These are phyloP conservation scores for Apostichopus leukothele DNA, from an alignment of 53 echinoderm and acorn worm species.

Conservation along the genomic window DNA sequence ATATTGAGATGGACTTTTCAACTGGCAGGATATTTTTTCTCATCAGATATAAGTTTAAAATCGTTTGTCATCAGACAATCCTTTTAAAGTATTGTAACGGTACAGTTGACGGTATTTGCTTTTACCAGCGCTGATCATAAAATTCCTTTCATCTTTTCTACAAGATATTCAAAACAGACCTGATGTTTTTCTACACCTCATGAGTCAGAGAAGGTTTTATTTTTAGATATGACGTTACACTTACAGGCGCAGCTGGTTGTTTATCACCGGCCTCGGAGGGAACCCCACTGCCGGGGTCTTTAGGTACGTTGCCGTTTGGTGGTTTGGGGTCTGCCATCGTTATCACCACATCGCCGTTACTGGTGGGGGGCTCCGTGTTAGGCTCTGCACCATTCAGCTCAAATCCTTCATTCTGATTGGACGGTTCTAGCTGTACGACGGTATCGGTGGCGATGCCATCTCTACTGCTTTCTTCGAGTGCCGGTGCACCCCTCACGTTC, in stretches of 20 bases:
- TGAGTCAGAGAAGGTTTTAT: too few relatives aligned
- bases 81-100: too few relatives aligned
- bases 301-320: slow-evolving; percentile 31
- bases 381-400: not conserved
- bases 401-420: slow-evolving; percentile 33
- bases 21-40: too few relatives aligned
- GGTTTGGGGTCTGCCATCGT: slow-evolving; percentile 71
- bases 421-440: slow-evolving; percentile 64
- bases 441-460: slow-evolving; percentile 37
- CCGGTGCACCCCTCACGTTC: not conserved
- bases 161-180: too few relatives aligned
- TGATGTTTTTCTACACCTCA: too few relatives aligned
- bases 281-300: not conserved
- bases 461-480: not conserved
- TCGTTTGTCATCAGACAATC: too few relatives aligned
- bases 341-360: slow-evolving; percentile 66
- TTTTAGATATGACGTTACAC: not conserved
- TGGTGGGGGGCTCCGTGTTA: slow-evolving; percentile 9
- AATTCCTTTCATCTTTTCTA: too few relatives aligned
- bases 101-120: too few relatives aligned
- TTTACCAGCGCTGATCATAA: too few relatives aligned
- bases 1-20: too few relatives aligned
- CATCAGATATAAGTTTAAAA: too few relatives aligned
- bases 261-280: slow-evolving; percentile 8
- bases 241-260: slow-evolving; percentile 6